Percentiles rank a stretch among this genome's conserved stretches.
Conservation (phyloP, 35 echinoderm and acorn worm species). For the Amphiura filiformis region DNA sequence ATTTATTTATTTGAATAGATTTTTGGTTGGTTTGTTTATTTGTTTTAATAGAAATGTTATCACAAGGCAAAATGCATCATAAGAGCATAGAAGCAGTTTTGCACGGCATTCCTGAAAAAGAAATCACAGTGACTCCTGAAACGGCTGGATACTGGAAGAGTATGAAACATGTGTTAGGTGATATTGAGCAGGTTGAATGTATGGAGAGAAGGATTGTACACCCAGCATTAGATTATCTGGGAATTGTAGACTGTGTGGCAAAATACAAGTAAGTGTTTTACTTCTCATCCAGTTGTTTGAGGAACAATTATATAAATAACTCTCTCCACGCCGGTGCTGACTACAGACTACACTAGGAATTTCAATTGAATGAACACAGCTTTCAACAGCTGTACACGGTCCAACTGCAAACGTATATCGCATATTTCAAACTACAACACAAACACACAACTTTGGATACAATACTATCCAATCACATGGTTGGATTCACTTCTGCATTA, state of each 20-base stretch:
- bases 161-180: background rate
- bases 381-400: too few relatives aligned
- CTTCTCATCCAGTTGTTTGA: background rate
- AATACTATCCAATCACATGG: too few relatives aligned
- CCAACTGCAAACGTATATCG: too few relatives aligned
- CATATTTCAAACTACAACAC: too few relatives aligned
- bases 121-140: background rate
- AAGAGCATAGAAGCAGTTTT: background rate
- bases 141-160: background rate
- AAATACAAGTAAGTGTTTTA: background rate
- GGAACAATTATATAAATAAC: too few relatives aligned
- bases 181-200: background rate
- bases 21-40: too few relatives aligned
- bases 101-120: background rate
- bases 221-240: background rate
- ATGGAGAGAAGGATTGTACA: background rate
- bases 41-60: background rate
- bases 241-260: background rate
- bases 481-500: too few relatives aligned
- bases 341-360: too few relatives aligned
- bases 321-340: too few relatives aligned
- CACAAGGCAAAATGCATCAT: background rate
- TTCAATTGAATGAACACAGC: too few relatives aligned
- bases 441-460: too few relatives aligned
- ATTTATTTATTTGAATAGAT: too few relatives aligned